Evolutionary conservation across 1,140 invertebrate genomes (phyloP).

Genomic region (Aphelinus certus): DNA sequence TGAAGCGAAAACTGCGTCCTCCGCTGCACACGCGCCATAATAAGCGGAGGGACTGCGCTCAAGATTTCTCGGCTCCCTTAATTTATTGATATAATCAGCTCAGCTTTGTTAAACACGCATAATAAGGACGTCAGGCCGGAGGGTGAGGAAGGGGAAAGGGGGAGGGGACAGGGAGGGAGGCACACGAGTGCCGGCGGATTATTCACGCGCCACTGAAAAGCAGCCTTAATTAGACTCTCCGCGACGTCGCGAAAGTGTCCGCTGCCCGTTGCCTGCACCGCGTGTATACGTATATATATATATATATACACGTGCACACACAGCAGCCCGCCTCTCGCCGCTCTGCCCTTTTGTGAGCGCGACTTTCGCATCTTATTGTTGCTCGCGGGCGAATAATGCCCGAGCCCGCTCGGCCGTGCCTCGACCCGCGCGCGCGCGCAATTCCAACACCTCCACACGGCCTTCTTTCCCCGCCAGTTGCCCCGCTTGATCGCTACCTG

Average conservation of each 20-base stretch:
- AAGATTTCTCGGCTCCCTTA: constrained; percentile 44
- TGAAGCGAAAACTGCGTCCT: constrained; percentile 31
- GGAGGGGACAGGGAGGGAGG: constrained; percentile 27
- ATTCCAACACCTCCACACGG: background rate
- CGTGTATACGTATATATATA: too few relatives aligned
- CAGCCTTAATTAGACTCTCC: constrained; percentile 53
- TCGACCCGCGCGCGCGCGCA: background rate
- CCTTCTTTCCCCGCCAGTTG: too few relatives aligned
- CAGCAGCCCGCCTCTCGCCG: background rate
- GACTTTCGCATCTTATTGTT: constrained; percentile 10
- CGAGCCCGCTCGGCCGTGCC: background rate
- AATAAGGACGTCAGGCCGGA: constrained; percentile 52
- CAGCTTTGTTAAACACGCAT: constrained; percentile 61
- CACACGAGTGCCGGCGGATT: constrained; percentile 44
- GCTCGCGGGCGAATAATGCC: background rate
- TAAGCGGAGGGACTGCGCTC: constrained; percentile 7
- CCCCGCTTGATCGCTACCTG: too few relatives aligned
- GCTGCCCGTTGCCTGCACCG: background rate
- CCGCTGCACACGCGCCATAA: constrained; percentile 19
- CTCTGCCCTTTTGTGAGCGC: background rate
- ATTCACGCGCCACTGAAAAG: constrained; percentile 51
- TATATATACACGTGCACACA: too few relatives aligned
- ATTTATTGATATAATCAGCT: constrained; percentile 65
- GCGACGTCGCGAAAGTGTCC: constrained; percentile 32
- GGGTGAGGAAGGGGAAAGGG: constrained; percentile 23